Percentiles rank a stretch among this genome's conserved stretches.
These are phyloP conservation scores for Ariopsis seemanni DNA, from an alignment of 2,113 vertebrate species.

Conservation along the genomic window DNA sequence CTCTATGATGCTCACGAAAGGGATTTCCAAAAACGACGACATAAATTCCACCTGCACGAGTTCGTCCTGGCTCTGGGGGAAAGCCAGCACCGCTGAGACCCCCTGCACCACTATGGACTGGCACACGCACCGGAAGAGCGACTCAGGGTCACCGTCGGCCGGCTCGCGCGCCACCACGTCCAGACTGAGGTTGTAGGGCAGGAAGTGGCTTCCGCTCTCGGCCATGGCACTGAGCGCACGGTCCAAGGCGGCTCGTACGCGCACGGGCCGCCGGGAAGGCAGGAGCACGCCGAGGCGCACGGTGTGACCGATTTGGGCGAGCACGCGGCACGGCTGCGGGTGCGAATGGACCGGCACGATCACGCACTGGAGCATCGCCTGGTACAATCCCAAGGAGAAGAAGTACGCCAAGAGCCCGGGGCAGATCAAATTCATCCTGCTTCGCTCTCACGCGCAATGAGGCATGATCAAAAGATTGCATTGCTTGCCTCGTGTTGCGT, in stretches of 20 bases:
- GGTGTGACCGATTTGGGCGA: conserved; percentile 72
- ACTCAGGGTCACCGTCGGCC: conserved; percentile 76
- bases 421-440: conserved; percentile 72
- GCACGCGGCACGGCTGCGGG: conserved; percentile 79
- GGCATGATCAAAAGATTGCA: conserved; percentile 66
- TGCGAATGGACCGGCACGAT: conserved; percentile 66
- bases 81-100: conserved; percentile 81
- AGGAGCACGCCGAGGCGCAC: conserved; percentile 80
- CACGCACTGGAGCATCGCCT: conserved; percentile 63
- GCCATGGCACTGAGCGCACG: conserved; percentile 63
- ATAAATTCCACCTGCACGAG: conserved; percentile 86
- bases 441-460: conserved; percentile 64
- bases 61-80: conserved; percentile 83
- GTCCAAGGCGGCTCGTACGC: conserved; percentile 71
- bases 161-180: conserved; percentile 72
- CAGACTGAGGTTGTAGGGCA: conserved; percentile 81
- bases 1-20: conserved; percentile 83
- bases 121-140: conserved; percentile 79
- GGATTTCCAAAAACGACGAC: conserved; percentile 80
- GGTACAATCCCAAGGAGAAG: conserved; percentile 64
- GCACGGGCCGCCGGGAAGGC: conserved; percentile 67
- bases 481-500: conserved; percentile 65
- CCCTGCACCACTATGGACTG: conserved; percentile 77
- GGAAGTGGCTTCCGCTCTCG: conserved; percentile 60
- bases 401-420: conserved; percentile 65